These are phyloP conservation scores for Mormyrus iriodes DNA, from an alignment of 2,113 vertebrate genomes.

Conservation along the genomic window DNA sequence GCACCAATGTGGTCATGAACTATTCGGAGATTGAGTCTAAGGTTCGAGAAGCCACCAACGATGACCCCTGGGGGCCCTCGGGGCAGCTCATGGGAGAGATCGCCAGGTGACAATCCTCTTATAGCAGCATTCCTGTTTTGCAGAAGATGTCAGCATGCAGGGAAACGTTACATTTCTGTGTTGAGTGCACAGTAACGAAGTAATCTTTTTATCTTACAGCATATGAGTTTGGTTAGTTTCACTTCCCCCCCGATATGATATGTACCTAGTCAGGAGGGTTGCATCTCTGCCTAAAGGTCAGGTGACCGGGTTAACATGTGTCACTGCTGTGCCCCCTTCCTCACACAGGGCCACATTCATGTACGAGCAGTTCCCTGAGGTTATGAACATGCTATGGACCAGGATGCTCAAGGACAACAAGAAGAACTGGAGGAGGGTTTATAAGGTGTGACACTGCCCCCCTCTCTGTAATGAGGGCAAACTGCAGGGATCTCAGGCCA, in stretches of 20 bases:
- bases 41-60: conserved; percentile 98
- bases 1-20: conserved; percentile 99
- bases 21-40: conserved; percentile 98
- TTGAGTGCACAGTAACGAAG: background rate
- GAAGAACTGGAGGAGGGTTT: conserved; percentile 98
- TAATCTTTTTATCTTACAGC: background rate
- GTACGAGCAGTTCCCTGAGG: conserved; percentile 97
- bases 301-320: background rate
- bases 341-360: conserved; percentile 74
- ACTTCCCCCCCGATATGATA: background rate
- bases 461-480: background rate
- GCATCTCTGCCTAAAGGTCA: background rate
- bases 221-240: background rate
- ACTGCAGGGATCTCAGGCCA: background rate
- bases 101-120: conserved; percentile 74
- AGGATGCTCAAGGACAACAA: conserved; percentile 98
- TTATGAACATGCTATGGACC: conserved; percentile 98
- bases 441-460: conserved; percentile 72
- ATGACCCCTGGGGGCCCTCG: conserved; percentile 97
- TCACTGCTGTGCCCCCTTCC: background rate
- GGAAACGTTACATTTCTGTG: background rate
- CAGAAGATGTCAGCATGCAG: background rate
- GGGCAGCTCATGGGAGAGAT: conserved; percentile 97
- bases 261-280: background rate
- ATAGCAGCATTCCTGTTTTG: background rate